A percentile compares a stretch with the other conserved stretches of the same genome.
Evolutionary conservation across 30 jellyfish, hydroid and myxozoan species (phyloP).

Genomic region (Calvadosia cruxmelitensis): DNA sequence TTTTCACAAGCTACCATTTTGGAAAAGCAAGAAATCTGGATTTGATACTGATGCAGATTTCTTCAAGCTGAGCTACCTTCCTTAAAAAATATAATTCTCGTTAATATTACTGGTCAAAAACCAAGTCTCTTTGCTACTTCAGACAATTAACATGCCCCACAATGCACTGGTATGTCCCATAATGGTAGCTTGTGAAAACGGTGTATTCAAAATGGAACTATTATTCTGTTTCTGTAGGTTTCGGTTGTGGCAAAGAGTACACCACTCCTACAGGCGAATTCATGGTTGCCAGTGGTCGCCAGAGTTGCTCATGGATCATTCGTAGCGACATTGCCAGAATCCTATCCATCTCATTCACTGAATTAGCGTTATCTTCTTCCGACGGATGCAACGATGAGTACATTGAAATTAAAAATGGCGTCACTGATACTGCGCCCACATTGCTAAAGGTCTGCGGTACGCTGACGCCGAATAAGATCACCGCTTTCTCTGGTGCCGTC

Average conservation of each 20-base stretch:
- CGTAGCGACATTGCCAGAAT: slow-evolving; percentile 16
- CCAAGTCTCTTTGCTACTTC: too few relatives aligned
- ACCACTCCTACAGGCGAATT: slow-evolving; percentile 14
- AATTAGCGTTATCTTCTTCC: slow-evolving; percentile 26
- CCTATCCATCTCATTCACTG: slow-evolving; percentile 21
- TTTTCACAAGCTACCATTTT: too few relatives aligned
- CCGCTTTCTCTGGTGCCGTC: slow-evolving; percentile 24
- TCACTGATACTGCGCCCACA: slow-evolving; percentile 38
- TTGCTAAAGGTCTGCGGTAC: slow-evolving; percentile 35
- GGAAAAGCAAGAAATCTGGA: too few relatives aligned
- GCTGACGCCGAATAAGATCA: slow-evolving; percentile 10
- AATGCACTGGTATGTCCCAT: too few relatives aligned
- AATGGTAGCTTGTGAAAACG: too few relatives aligned
- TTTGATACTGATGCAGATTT: too few relatives aligned
- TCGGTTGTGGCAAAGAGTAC: slow-evolving; percentile 46
- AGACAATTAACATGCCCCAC: too few relatives aligned
- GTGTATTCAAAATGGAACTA: too few relatives aligned
- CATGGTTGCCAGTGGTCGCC: slow-evolving; percentile 13
- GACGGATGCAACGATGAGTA: slow-evolving; percentile 29
- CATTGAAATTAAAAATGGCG: slow-evolving; percentile 31
- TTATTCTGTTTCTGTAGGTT: background rate
- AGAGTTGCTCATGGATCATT: slow-evolving; percentile 37
- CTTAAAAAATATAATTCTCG: too few relatives aligned
- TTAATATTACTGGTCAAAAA: too few relatives aligned
- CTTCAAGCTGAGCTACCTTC: too few relatives aligned